Evolutionary conservation across 2,113 vertebrate species (phyloP).

Genomic region (Semicossyphus pulcher): DNA sequence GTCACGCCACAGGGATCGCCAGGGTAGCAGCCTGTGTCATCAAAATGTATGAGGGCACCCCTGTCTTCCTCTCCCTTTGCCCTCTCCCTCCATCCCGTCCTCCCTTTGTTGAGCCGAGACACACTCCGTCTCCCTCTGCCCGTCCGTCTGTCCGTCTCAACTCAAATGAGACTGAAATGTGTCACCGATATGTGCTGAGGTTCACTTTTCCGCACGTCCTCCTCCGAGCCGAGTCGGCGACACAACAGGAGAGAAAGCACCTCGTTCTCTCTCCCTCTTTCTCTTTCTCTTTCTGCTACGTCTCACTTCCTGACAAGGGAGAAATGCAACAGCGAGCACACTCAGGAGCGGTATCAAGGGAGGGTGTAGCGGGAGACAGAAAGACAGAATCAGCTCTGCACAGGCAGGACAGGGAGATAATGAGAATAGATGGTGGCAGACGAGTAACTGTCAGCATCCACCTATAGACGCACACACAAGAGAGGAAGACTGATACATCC

Average conservation of each 20-base stretch:
- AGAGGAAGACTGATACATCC: slow-evolving; percentile 32
- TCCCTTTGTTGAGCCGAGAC: slow-evolving; percentile 6
- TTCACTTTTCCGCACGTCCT: slow-evolving; percentile 28
- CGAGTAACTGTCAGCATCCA: slow-evolving; percentile 48
- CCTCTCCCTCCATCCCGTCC: not conserved
- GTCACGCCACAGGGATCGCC: slow-evolving; percentile 42
- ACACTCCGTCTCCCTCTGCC: not conserved
- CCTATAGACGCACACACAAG: slow-evolving; percentile 17
- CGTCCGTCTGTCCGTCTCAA: slow-evolving; percentile 8
- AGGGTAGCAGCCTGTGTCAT: slow-evolving; percentile 48
- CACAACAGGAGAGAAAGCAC: slow-evolving; percentile 36
- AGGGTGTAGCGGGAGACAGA: slow-evolving; percentile 43
- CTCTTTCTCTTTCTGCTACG: slow-evolving; percentile 26
- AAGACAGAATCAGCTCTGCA: slow-evolving; percentile 51
- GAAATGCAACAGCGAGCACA: slow-evolving; percentile 60
- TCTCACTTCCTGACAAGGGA: slow-evolving; percentile 59
- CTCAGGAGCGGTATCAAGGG: slow-evolving; percentile 54
- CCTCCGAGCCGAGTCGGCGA: slow-evolving; percentile 22
- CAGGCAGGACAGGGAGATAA: slow-evolving; percentile 58
- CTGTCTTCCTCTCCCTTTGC: slow-evolving; percentile 9
- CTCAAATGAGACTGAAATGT: slow-evolving; percentile 32
- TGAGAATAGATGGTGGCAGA: slow-evolving; percentile 68
- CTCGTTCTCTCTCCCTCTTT: not conserved
- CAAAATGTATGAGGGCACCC: slow-evolving; percentile 40
- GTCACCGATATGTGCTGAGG: slow-evolving; percentile 41